phyloP scores from a whole-genome alignment of 1,140 invertebrate genomes.

The Nephotettix cincticeps region DNA sequence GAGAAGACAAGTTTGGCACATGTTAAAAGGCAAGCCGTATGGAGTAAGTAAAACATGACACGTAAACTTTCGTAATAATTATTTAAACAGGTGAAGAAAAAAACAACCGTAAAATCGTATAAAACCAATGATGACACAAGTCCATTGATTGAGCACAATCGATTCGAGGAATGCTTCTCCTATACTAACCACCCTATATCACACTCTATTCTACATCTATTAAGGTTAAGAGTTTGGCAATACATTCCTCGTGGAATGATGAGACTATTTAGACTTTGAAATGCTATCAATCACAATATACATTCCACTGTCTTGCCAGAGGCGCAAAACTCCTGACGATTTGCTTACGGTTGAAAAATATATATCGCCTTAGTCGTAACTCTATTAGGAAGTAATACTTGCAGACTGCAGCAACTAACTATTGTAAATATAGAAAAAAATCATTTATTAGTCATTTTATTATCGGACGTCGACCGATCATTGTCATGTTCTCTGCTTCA shows the following conservation, averaged over 20 bases:
- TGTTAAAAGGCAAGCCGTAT: constrained; percentile 14
- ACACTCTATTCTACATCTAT: neutral
- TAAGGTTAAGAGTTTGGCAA: neutral
- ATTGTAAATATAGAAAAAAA: constrained; percentile 7
- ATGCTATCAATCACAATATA: constrained; percentile 4
- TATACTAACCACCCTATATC: neutral
- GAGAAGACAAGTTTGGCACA: constrained; percentile 9
- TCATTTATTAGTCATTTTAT: constrained; percentile 6
- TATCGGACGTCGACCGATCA: neutral
- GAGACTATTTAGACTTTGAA: neutral
- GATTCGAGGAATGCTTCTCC: neutral
- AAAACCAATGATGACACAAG: neutral
- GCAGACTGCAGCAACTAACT: neutral
- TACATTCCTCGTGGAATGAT: constrained; percentile 8
- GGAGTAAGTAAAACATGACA: neutral
- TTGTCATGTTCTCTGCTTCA: neutral
- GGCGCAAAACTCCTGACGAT: neutral
- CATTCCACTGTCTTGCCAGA: neutral
- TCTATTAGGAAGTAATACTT: constrained; percentile 16
- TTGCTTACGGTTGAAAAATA: constrained; percentile 4
- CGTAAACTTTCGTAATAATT: neutral
- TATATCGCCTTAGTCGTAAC: neutral
- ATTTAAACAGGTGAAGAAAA: neutral
- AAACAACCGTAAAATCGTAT: neutral
- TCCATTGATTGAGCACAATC: neutral